phyloP scores from a whole-genome alignment of 2,797 vertebrate species.

The Peromyscus nudipes region DNA sequence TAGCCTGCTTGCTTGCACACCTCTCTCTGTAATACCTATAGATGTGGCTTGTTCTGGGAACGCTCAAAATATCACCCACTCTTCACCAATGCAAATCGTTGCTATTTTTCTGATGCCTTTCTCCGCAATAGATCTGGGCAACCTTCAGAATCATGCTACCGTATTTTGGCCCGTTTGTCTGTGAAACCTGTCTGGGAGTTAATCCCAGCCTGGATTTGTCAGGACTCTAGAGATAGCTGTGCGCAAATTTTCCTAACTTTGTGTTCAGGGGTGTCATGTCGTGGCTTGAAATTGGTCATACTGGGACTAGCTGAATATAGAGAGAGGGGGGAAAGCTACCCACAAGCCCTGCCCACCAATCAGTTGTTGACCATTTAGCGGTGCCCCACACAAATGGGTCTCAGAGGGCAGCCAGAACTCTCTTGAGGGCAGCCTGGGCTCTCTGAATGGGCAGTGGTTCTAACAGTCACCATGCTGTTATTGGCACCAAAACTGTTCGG shows the following conservation, averaged over 20 bases:
- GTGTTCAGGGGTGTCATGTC: neutral
- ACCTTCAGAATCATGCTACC: slow-evolving; percentile 23
- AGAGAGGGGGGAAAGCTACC: neutral
- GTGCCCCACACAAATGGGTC: neutral
- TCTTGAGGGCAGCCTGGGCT: neutral
- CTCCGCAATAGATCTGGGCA: neutral
- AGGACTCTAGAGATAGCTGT: neutral
- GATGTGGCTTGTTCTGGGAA: neutral
- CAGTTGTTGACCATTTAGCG: neutral
- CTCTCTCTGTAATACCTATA: neutral
- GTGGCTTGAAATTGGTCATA: neutral
- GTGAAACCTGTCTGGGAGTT: slow-evolving; percentile 21
- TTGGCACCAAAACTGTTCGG: neutral
- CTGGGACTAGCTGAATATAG: neutral
- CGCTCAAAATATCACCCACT: neutral
- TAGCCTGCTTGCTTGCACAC: neutral
- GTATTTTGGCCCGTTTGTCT: neutral
- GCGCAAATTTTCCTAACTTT: neutral
- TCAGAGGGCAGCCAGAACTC: neutral
- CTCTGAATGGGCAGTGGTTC: neutral
- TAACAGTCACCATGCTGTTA: neutral
- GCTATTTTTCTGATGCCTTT: slow-evolving; percentile 33
- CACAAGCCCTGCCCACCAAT: neutral
- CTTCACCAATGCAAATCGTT: neutral
- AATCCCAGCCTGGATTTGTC: neutral